Percentiles rank a stretch among this genome's conserved stretches.
Evolutionary conservation across 2,113 vertebrate species (phyloP).

Genomic region (Toxostoma redivivum): DNA sequence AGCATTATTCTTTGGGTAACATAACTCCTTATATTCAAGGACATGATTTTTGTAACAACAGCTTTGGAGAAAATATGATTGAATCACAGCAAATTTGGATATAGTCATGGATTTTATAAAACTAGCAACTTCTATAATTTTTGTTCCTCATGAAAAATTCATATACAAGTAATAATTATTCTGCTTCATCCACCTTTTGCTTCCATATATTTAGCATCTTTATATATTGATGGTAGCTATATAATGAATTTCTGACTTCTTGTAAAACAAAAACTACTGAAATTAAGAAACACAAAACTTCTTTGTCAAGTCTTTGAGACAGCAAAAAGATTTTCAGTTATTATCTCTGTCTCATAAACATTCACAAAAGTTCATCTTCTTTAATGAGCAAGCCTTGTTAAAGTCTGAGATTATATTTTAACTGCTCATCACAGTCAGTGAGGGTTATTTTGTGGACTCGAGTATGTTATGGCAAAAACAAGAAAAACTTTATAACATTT

Average conservation of each 20-base stretch:
- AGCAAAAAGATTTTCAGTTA: neutral
- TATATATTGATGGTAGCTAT: neutral
- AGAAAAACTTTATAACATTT: neutral
- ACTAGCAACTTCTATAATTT: neutral
- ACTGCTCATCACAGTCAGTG: neutral
- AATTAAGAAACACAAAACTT: neutral
- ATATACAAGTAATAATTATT: neutral
- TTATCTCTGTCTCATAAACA: neutral
- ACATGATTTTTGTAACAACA: neutral
- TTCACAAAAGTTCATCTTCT: neutral
- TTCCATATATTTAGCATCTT: neutral
- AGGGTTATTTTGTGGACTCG: neutral
- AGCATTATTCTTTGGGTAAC: neutral
- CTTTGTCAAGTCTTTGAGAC: neutral
- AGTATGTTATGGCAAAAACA: neutral
- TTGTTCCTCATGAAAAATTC: slow-evolving; percentile 1
- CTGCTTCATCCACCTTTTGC: neutral
- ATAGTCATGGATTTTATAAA: neutral
- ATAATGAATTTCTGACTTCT: neutral
- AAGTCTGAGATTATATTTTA: neutral
- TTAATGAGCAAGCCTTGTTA: neutral
- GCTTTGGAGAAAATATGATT: neutral
- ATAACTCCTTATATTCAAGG: neutral
- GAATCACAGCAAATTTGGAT: neutral
- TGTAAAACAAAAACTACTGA: neutral